A percentile compares a stretch with the other conserved stretches of the same genome.
Conservation (phyloP, 2,797 vertebrate genomes). For the Pogoniulus pusillus region DNA sequence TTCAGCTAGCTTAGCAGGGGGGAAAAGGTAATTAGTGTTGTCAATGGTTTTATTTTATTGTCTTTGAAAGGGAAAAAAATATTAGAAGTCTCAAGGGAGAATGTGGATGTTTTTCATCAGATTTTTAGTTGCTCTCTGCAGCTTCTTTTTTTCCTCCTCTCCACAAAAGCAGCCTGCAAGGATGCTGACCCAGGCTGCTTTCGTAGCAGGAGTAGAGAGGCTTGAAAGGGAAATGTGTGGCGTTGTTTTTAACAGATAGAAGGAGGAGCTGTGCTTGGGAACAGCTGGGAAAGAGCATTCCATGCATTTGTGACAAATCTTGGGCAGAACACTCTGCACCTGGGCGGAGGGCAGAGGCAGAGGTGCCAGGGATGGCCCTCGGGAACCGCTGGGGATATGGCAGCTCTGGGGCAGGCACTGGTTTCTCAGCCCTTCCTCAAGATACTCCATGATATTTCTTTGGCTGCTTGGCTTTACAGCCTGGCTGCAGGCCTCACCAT, state of each 20-base stretch:
- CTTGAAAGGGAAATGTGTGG: conserved; percentile 11
- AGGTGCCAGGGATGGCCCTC: background rate
- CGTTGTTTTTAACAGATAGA: background rate
- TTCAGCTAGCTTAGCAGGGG: conserved; percentile 19
- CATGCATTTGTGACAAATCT: background rate
- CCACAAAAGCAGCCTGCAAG: conserved; percentile 4
- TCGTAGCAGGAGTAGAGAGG: conserved; percentile 41
- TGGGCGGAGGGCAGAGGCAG: background rate
- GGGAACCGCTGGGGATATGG: background rate
- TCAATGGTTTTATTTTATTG: background rate
- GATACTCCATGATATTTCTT: background rate
- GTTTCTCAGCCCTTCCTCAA: background rate
- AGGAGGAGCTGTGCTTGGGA: background rate
- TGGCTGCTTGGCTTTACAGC: background rate
- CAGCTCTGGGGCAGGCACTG: background rate
- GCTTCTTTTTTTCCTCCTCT: conserved; percentile 26
- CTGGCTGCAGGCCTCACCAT: background rate
- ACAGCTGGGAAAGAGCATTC: background rate
- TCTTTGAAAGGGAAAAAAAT: conserved; percentile 9
- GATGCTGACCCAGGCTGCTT: conserved; percentile 52
- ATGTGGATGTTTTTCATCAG: conserved; percentile 37
- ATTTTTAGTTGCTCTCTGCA: conserved; percentile 36
- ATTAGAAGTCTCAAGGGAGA: conserved; percentile 22
- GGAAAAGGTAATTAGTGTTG: background rate
- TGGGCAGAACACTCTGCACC: background rate